These are phyloP conservation scores for Saccostrea cuccullata DNA, from an alignment of 1,140 invertebrate genomes.

Conservation along the genomic window DNA sequence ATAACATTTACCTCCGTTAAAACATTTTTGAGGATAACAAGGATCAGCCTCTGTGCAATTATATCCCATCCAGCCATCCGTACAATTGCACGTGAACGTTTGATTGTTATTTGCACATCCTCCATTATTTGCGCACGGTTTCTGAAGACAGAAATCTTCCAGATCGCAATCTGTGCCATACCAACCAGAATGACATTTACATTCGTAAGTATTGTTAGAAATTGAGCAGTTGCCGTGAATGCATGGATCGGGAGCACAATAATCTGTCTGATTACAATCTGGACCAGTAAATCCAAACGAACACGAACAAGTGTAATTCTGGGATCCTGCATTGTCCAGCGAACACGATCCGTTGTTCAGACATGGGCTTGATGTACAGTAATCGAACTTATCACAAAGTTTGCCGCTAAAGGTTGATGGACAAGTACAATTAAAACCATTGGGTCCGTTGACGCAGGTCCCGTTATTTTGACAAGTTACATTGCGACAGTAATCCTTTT, in stretches of 20 bases:
- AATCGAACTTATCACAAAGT: constrained; percentile 7
- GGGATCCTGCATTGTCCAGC: not conserved
- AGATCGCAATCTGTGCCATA: constrained; percentile 5
- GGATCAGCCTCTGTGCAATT: not conserved
- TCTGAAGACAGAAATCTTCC: constrained; percentile 26
- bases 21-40: constrained; percentile 14
- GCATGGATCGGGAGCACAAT: constrained; percentile 29
- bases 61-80: not conserved
- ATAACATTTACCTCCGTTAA: not conserved
- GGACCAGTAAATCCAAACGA: constrained; percentile 30
- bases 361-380: not conserved
- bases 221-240: not conserved
- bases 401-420: not conserved
- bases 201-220: not conserved
- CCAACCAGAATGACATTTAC: constrained; percentile 10
- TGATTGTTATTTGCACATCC: constrained; percentile 18
- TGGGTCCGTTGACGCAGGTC: not conserved
- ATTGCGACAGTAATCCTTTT: constrained; percentile 8
- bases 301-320: constrained; percentile 42
- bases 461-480: constrained; percentile 17
- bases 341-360: constrained; percentile 18
- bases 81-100: not conserved
- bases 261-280: constrained; percentile 22
- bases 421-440: constrained; percentile 23
- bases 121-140: constrained; percentile 6